These are phyloP conservation scores for Coranthus polyacanthus DNA, from an alignment of 2,797 vertebrate species.

Conservation along the genomic window DNA sequence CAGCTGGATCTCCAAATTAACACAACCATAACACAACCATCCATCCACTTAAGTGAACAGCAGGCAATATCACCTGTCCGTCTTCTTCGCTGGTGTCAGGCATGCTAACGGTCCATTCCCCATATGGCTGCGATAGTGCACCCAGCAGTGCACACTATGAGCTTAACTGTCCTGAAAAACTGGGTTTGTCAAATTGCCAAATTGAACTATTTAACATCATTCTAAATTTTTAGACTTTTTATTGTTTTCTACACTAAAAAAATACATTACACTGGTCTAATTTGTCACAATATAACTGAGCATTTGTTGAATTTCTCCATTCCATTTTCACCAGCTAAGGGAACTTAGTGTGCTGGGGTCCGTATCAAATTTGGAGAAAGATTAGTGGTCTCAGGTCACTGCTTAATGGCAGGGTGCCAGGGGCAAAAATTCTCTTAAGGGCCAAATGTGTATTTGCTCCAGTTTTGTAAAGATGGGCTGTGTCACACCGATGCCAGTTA, in stretches of 20 bases:
- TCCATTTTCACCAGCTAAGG: conserved; percentile 36
- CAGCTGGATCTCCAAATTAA: conserved; percentile 33
- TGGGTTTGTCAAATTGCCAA: conserved; percentile 34
- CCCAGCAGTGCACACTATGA: conserved; percentile 16
- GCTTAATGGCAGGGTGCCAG: conserved; percentile 27
- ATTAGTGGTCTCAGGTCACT: conserved; percentile 36
- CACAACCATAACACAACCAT: conserved; percentile 29
- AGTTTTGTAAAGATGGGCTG: conserved; percentile 25
- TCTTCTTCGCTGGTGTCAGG: conserved; percentile 27
- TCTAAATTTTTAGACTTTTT: neutral
- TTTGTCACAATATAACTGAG: conserved; percentile 24
- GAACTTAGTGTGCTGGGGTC: conserved; percentile 37
- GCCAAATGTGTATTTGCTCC: conserved; percentile 19
- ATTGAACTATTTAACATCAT: conserved; percentile 23
- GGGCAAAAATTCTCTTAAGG: conserved; percentile 6
- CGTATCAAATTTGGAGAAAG: conserved; percentile 52
- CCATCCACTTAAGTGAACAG: conserved; percentile 30
- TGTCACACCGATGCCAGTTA: conserved; percentile 12
- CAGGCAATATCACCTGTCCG: conserved; percentile 33
- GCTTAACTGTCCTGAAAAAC: conserved; percentile 30
- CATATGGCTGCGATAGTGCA: conserved; percentile 22
- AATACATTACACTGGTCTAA: neutral
- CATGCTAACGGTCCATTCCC: conserved; percentile 30
- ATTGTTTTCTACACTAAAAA: conserved; percentile 2
- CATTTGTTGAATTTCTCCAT: conserved; percentile 30